A percentile compares a stretch with the other conserved stretches of the same genome.
Conservation (phyloP, 1,140 invertebrate genomes). For the Trichomalopsis sarcophagae region DNA sequence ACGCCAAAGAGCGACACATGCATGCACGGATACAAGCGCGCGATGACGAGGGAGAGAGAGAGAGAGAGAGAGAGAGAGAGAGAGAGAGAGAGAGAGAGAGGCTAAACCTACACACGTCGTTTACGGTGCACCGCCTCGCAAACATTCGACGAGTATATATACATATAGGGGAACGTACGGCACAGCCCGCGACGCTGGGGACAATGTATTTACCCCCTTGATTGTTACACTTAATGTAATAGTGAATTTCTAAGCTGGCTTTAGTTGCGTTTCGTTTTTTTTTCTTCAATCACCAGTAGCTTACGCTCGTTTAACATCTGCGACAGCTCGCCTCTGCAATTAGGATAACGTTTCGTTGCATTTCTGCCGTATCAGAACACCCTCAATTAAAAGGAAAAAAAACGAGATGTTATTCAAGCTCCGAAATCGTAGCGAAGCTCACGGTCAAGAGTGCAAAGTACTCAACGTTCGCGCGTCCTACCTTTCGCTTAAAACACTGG, state of each 20-base stretch:
- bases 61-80: neutral
- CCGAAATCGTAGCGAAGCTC: neutral
- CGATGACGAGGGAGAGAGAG: neutral
- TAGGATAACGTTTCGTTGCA: neutral
- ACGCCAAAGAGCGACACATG: neutral
- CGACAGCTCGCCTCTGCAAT: neutral
- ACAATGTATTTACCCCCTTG: conserved; percentile 18
- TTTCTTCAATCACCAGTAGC: neutral
- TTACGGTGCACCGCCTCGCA: neutral
- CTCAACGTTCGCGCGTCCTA: neutral
- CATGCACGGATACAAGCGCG: neutral
- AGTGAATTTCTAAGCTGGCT: conserved; percentile 8
- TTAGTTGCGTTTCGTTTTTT: neutral
- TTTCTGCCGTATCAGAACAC: too few species aligned
- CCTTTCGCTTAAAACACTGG: neutral
- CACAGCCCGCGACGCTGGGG: neutral
- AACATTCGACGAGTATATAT: conserved; percentile 21
- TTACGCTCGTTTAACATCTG: neutral
- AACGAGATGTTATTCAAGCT: too few species aligned
- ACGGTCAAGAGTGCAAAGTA: conserved; percentile 14
- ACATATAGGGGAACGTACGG: neutral
- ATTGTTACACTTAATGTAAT: conserved; percentile 20
- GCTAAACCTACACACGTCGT: neutral
- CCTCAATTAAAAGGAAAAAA: too few species aligned
- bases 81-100: neutral